Percentiles rank a stretch among this genome's conserved stretches.
phyloP scores from a whole-genome alignment of 2,113 vertebrate genomes.

The Elachura formosa region DNA sequence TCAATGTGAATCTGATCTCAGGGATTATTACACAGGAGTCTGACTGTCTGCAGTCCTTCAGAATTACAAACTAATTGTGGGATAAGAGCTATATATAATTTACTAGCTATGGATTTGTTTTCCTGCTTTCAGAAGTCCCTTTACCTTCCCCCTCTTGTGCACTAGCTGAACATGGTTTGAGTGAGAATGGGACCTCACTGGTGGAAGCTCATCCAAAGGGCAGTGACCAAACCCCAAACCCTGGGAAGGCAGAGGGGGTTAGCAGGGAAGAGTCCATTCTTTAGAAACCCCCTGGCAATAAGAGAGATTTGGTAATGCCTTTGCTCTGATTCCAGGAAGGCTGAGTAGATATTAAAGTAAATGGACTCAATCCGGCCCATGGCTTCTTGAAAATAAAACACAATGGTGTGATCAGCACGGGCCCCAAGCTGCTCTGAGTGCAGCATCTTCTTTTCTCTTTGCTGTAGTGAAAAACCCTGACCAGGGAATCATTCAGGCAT shows the following conservation, averaged over 20 bases:
- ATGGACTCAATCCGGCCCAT: background rate
- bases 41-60: slow-evolving; percentile 53
- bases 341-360: background rate
- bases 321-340: background rate
- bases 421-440: background rate
- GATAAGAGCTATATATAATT: slow-evolving; percentile 55
- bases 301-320: background rate
- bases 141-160: background rate
- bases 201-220: background rate
- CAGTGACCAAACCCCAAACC: background rate
- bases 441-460: background rate
- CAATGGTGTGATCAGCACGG: background rate
- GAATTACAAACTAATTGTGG: slow-evolving; percentile 61
- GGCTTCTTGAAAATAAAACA: background rate
- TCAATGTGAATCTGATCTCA: slow-evolving; percentile 52
- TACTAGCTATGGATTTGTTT: slow-evolving; percentile 62
- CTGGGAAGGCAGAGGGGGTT: background rate
- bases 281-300: background rate
- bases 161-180: background rate
- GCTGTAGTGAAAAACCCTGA: background rate
- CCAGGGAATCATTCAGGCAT: background rate
- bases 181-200: background rate
- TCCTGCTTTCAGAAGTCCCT: slow-evolving; percentile 49
- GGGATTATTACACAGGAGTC: slow-evolving; percentile 64
- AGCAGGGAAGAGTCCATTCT: background rate